phyloP scores from a whole-genome alignment of 1,140 invertebrate genomes.

The Tetragonula clypearis region DNA sequence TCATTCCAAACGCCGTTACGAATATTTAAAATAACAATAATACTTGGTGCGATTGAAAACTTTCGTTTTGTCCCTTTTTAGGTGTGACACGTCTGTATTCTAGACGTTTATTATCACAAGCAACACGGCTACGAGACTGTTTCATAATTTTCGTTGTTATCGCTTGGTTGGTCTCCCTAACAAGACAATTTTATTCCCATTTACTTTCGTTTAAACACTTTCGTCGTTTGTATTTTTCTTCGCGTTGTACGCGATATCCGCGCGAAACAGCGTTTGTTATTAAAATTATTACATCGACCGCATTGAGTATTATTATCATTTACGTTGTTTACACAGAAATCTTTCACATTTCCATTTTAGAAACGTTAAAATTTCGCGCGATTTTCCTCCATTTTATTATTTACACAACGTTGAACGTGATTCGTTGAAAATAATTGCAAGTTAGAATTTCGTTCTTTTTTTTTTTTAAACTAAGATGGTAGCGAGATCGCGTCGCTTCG shows the following conservation, averaged over 20 bases:
- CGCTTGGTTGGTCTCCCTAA: neutral
- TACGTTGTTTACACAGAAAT: neutral
- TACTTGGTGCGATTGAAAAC: neutral
- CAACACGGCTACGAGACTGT: neutral
- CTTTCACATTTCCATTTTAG: too few relatives aligned
- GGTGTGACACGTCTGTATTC: neutral
- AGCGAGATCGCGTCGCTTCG: too few relatives aligned
- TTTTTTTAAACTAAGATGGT: too few relatives aligned
- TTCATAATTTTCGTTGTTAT: constrained; percentile 20
- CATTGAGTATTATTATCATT: neutral
- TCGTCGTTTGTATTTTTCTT: neutral
- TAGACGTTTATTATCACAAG: constrained; percentile 22
- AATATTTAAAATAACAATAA: constrained; percentile 1
- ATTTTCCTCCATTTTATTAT: too few relatives aligned
- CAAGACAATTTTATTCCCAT: neutral
- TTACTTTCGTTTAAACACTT: neutral
- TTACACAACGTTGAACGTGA: too few relatives aligned
- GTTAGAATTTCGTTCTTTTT: neutral
- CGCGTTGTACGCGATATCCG: too few relatives aligned
- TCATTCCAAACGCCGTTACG: neutral
- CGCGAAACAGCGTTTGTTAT: neutral
- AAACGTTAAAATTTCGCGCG: too few relatives aligned
- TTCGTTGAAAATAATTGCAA: neutral
- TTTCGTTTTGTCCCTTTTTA: neutral
- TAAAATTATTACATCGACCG: neutral